These are phyloP conservation scores for human (Homo sapiens) DNA, from an alignment of 2,113 vertebrate genomes.

Conservation along the genomic window DNA sequence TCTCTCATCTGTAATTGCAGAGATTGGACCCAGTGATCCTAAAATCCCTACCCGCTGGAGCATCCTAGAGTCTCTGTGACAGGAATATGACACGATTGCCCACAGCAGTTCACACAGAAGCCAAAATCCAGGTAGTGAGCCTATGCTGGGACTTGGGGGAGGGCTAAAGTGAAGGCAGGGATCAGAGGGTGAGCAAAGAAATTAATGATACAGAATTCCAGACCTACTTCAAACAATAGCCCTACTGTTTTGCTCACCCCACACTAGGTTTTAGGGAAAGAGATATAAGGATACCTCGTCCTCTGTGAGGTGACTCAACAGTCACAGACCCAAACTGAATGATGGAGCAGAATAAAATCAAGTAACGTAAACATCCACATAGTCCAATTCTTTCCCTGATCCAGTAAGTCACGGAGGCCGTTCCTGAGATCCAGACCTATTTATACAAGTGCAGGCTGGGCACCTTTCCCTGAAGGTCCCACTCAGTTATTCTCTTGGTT, in stretches of 20 bases:
- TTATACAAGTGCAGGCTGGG: rapidly evolving
- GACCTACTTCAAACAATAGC: not conserved
- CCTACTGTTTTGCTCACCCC: too few relatives aligned
- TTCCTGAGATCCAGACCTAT: not conserved
- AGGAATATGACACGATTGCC: not conserved
- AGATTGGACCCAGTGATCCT: not conserved
- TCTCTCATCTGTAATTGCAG: not conserved
- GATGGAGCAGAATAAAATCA: not conserved
- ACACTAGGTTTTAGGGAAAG: not conserved
- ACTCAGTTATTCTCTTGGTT: too few relatives aligned
- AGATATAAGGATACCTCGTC: not conserved
- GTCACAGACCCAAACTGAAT: not conserved
- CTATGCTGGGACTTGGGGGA: rapidly evolving
- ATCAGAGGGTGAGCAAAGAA: not conserved
- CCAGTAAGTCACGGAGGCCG: not conserved
- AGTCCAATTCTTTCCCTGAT: not conserved
- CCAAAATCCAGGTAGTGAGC: not conserved
- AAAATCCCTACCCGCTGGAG: not conserved
- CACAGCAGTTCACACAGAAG: not conserved
- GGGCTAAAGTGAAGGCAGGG: not conserved
- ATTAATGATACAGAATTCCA: not conserved
- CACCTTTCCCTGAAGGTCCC: not conserved
- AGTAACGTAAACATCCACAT: not conserved
- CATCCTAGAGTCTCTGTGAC: not conserved
- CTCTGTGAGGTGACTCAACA: not conserved